Conservation (phyloP, 2,797 vertebrate genomes). For the Tragelaphus oryx region DNA sequence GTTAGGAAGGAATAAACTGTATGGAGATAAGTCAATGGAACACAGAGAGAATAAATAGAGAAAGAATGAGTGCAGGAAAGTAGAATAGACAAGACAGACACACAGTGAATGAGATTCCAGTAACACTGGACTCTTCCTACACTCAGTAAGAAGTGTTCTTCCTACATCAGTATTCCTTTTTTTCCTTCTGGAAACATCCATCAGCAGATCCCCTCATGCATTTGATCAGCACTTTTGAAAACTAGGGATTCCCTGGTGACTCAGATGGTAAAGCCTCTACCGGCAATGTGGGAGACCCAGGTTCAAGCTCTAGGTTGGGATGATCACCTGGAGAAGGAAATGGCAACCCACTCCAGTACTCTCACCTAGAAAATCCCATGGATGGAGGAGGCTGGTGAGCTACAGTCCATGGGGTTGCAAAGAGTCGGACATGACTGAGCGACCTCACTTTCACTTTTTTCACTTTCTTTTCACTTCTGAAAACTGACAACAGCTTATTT, state of each 20-base stretch:
- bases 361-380: not conserved
- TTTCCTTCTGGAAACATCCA: not conserved
- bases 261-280: not conserved
- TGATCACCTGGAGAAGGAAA: not conserved
- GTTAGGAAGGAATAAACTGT: not conserved
- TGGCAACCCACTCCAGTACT: not conserved
- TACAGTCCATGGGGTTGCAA: not conserved
- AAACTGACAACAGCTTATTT: not conserved
- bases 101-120: not conserved
- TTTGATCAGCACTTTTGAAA: not conserved
- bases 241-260: not conserved
- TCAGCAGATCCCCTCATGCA: not conserved
- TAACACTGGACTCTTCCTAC: not conserved
- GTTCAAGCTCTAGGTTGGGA: not conserved
- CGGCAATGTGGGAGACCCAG: not conserved
- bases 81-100: not conserved
- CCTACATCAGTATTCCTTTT: not conserved
- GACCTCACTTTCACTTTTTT: not conserved
- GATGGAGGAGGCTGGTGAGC: not conserved
- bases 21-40: not conserved
- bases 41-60: not conserved
- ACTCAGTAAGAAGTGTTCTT: not conserved
- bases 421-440: not conserved
- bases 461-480: not conserved
- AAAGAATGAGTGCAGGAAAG: not conserved